Conservation (phyloP, 2,113 vertebrate genomes). For the Phyllostomus hastatus region DNA sequence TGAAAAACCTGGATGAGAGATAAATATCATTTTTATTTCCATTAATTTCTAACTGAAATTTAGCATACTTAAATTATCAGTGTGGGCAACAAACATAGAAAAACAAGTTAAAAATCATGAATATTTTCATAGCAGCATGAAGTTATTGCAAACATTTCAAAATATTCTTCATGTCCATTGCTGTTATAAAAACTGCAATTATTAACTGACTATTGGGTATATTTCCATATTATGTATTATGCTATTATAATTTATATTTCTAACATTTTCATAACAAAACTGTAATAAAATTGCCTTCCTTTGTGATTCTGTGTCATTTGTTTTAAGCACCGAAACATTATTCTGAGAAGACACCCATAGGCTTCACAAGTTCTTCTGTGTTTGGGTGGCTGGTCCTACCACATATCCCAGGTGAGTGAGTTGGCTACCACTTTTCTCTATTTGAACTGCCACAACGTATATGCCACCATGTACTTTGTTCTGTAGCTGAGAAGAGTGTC, state of each 20-base stretch:
- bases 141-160: neutral
- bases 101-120: neutral
- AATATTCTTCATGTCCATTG: neutral
- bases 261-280: neutral
- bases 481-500: neutral
- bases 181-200: neutral
- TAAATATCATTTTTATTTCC: neutral
- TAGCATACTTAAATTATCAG: neutral
- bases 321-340: neutral
- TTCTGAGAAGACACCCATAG: neutral
- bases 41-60: neutral
- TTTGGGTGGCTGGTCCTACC: neutral
- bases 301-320: neutral
- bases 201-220: neutral
- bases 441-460: neutral
- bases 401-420: rapidly evolving
- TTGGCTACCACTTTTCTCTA: neutral
- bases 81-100: neutral
- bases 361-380: neutral
- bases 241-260: neutral
- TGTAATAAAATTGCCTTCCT: neutral
- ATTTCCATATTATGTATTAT: neutral
- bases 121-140: neutral
- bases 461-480: neutral
- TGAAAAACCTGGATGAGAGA: neutral